A percentile compares a stretch with the other conserved stretches of the same genome.
phyloP scores from a whole-genome alignment of 1,140 invertebrate genomes.

The Zaprionus tsacasi region DNA sequence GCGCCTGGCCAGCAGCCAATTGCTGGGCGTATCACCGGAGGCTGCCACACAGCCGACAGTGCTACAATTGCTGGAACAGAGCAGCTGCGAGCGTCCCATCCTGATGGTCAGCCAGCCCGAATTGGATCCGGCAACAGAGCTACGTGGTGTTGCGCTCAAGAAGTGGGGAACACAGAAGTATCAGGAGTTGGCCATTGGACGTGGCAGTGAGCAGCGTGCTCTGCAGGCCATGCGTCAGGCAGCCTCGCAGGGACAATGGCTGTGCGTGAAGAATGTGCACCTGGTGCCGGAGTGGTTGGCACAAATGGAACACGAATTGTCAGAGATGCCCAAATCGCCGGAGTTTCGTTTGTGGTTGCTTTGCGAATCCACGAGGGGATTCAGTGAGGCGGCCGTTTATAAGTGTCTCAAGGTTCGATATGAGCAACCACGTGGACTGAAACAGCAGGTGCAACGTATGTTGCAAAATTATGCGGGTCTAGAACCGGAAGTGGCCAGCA shows the following conservation, averaged over 20 bases:
- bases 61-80: slow-evolving; percentile 75
- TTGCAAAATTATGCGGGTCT: slow-evolving; percentile 78
- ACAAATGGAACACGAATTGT: slow-evolving; percentile 89
- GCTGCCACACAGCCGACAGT: slow-evolving; percentile 70
- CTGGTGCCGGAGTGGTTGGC: slow-evolving; percentile 92
- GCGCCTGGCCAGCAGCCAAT: slow-evolving; percentile 88
- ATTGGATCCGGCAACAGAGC: slow-evolving; percentile 92
- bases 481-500: slow-evolving; percentile 32
- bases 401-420: slow-evolving; percentile 91
- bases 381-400: slow-evolving; percentile 66
- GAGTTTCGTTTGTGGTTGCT: slow-evolving; percentile 92
- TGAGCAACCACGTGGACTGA: slow-evolving; percentile 89
- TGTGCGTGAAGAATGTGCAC: slow-evolving; percentile 93
- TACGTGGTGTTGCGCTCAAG: slow-evolving; percentile 87
- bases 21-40: slow-evolving; percentile 86
- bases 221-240: slow-evolving; percentile 56
- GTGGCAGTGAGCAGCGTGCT: slow-evolving; percentile 63
- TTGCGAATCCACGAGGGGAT: slow-evolving; percentile 83
- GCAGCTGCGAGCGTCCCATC: slow-evolving; percentile 87
- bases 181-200: slow-evolving; percentile 79
- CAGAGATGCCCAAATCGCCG: slow-evolving; percentile 86
- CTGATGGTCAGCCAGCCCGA: slow-evolving; percentile 91
- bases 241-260: slow-evolving; percentile 72
- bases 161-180: slow-evolving; percentile 86
- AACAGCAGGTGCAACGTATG: slow-evolving; percentile 86